A percentile compares a stretch with the other conserved stretches of the same genome.
phyloP scores from a whole-genome alignment of 2,113 vertebrate genomes.

The Phylloscopus whistleri region DNA sequence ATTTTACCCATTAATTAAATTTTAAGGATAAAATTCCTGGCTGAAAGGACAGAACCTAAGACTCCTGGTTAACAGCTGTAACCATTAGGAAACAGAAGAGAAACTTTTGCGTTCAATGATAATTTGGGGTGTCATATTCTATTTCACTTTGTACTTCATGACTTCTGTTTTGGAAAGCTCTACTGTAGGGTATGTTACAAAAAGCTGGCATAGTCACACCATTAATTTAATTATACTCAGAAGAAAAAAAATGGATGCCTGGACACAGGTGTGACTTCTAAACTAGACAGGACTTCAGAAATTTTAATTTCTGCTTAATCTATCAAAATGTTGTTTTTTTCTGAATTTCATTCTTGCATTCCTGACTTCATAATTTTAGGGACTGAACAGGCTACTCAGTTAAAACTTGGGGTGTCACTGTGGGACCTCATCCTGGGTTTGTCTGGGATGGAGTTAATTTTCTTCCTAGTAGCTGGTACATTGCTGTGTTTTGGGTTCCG shows the following conservation, averaged over 20 bases:
- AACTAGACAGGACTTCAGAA: background rate
- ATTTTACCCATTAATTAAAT: background rate
- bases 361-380: background rate
- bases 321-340: background rate
- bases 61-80: background rate
- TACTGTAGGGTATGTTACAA: background rate
- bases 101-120: background rate
- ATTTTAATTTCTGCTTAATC: background rate
- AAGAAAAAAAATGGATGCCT: background rate
- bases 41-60: background rate
- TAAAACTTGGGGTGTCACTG: background rate
- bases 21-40: background rate
- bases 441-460: background rate
- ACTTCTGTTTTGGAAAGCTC: background rate
- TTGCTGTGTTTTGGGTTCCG: background rate
- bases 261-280: background rate
- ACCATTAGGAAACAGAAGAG: background rate
- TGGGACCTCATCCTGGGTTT: background rate
- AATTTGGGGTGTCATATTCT: background rate
- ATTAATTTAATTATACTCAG: background rate
- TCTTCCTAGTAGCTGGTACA: background rate
- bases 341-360: background rate
- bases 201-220: background rate
- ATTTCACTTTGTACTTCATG: background rate
- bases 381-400: background rate